A percentile compares a stretch with the other conserved stretches of the same genome.
These are phyloP conservation scores for Nematopogon swammerdamellus DNA, from an alignment of 2,888 invertebrate genomes.

Conservation along the genomic window DNA sequence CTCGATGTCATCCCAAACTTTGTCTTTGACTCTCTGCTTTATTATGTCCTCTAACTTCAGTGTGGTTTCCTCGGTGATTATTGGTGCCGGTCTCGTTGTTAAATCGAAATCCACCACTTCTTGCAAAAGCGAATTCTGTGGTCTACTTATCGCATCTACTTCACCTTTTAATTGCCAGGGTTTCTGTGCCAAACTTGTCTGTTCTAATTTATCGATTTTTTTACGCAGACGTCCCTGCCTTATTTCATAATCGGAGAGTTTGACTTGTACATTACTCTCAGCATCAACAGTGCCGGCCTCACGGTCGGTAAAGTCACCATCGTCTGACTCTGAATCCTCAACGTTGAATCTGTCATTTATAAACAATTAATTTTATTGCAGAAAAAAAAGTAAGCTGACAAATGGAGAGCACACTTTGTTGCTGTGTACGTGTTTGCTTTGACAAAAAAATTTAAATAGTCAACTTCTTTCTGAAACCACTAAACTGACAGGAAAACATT, in stretches of 20 bases:
- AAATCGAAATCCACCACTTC: conserved; percentile 90
- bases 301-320: conserved; percentile 12
- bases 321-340: conserved; percentile 15
- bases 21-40: conserved; percentile 86
- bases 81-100: conserved; percentile 78
- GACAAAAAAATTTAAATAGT: too few relatives aligned
- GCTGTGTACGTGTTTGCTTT: too few relatives aligned
- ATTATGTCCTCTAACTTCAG: conserved; percentile 86
- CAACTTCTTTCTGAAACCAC: too few relatives aligned
- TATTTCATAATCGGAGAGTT: conserved; percentile 67
- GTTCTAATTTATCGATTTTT: conserved; percentile 68
- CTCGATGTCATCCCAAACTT: conserved; percentile 92
- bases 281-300: conserved; percentile 4
- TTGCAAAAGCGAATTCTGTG: conserved; percentile 89
- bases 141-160: conserved; percentile 71
- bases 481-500: too few relatives aligned
- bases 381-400: too few relatives aligned
- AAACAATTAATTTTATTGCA: conserved; percentile 17
- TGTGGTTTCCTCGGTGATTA: conserved; percentile 90
- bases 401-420: too few relatives aligned
- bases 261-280: conserved; percentile 22
- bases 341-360: not conserved
- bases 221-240: conserved; percentile 69
- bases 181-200: conserved; percentile 73
- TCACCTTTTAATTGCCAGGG: conserved; percentile 96